phyloP scores from a whole-genome alignment of 2,797 vertebrate genomes.

The Salmo trutta region DNA sequence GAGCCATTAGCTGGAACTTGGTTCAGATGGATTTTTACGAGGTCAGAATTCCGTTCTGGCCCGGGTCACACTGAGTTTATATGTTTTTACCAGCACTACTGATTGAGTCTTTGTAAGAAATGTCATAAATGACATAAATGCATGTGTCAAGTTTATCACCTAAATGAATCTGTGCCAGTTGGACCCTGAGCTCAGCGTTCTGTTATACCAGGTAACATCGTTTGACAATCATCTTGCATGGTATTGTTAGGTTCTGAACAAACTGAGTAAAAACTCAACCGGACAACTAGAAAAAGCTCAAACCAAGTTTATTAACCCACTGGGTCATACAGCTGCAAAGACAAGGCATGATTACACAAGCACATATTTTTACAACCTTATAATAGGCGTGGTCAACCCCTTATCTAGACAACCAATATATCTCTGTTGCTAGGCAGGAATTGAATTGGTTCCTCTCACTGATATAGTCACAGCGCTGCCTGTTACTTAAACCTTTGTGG shows the following conservation, averaged over 20 bases:
- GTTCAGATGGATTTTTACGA: background rate
- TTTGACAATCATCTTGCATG: background rate
- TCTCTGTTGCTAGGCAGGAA: too few relatives aligned
- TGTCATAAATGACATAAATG: background rate
- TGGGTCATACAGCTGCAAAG: too few relatives aligned
- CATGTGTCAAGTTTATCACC: background rate
- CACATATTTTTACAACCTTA: too few relatives aligned
- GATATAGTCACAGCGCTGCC: too few relatives aligned
- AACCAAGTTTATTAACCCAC: too few relatives aligned
- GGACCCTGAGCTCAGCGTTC: background rate
- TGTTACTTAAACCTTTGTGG: too few relatives aligned
- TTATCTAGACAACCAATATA: too few relatives aligned
- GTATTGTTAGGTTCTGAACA: background rate
- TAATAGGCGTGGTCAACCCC: too few relatives aligned
- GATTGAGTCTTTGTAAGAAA: background rate
- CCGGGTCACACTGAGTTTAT: background rate
- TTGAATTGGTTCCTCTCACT: too few relatives aligned
- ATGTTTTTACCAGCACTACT: background rate
- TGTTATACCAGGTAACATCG: background rate
- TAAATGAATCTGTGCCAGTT: background rate
- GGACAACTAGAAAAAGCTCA: too few relatives aligned
- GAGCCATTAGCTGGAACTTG: background rate
- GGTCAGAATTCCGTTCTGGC: background rate
- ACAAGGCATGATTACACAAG: too few relatives aligned
- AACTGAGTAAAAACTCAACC: too few relatives aligned